Conservation (phyloP, 1,140 invertebrate genomes). For the Reticulitermes speratus region DNA sequence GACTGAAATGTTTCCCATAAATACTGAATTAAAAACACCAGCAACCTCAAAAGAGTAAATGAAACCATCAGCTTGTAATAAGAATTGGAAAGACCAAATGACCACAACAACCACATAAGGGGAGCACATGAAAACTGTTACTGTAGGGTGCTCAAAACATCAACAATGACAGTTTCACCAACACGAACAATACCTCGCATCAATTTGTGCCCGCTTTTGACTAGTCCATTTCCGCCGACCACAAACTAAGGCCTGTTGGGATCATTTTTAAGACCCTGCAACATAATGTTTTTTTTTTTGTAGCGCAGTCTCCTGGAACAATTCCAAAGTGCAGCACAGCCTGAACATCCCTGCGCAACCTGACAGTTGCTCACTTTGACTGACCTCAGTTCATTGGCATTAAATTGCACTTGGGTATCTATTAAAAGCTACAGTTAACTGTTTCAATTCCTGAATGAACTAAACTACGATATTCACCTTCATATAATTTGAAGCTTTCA, state of each 20-base stretch:
- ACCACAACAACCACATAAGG: no score
- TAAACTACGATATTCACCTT: neutral
- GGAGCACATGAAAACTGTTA: no score
- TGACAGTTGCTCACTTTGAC: neutral
- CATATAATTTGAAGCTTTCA: no score
- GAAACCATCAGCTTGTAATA: no score
- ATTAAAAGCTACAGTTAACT: neutral
- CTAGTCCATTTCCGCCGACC: neutral
- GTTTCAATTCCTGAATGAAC: neutral
- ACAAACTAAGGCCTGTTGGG: no score
- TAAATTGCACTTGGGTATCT: neutral
- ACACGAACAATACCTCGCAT: neutral
- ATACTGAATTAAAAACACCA: no score
- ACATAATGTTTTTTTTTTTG: neutral
- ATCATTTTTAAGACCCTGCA: neutral
- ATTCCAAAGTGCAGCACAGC: neutral
- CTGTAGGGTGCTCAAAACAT: neutral
- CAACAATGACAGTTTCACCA: neutral
- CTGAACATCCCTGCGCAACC: neutral
- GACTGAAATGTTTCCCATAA: no score
- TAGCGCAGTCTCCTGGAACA: neutral
- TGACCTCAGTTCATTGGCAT: neutral
- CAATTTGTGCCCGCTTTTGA: neutral
- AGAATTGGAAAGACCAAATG: no score
- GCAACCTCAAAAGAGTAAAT: no score